These are phyloP conservation scores for Penaeus vannamei DNA, from an alignment of 1,140 invertebrate genomes.

Conservation along the genomic window DNA sequence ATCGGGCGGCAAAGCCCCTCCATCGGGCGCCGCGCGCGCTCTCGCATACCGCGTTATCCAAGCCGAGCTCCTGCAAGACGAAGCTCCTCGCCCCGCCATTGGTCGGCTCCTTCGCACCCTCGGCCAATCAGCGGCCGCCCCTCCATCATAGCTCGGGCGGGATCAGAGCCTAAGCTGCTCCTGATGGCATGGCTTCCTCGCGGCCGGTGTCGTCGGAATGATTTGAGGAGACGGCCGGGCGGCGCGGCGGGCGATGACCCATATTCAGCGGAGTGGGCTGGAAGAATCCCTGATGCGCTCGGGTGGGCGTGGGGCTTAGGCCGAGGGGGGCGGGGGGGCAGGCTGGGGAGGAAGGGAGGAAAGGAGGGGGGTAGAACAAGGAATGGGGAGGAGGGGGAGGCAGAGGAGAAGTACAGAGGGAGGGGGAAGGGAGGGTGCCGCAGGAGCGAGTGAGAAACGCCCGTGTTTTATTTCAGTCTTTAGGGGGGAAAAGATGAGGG, in stretches of 20 bases:
- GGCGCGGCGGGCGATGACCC: not conserved
- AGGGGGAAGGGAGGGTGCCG: too few species aligned
- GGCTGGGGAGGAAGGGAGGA: not conserved
- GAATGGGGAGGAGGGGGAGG: too few species aligned
- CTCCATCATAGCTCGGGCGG: slow-evolving; percentile 47
- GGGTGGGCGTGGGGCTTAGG: not conserved
- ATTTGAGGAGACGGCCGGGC: slow-evolving; percentile 13
- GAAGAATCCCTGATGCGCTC: slow-evolving; percentile 24
- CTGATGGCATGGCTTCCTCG: slow-evolving; percentile 41
- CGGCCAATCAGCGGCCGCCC: slow-evolving; percentile 26
- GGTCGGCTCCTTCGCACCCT: not conserved
- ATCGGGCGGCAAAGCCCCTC: too few species aligned
- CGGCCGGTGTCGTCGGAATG: slow-evolving; percentile 33
- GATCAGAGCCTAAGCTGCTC: slow-evolving; percentile 35
- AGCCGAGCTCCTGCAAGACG: slow-evolving; percentile 1
- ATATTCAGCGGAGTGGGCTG: slow-evolving; percentile 42
- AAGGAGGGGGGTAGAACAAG: too few species aligned
- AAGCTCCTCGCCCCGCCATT: not conserved
- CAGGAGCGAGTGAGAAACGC: too few species aligned
- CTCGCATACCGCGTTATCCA: slow-evolving; percentile 27
- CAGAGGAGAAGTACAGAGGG: too few species aligned
- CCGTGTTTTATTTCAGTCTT: too few species aligned
- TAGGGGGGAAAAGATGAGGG: too few species aligned
- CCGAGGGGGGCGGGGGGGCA: not conserved
- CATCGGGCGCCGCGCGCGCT: not conserved